phyloP scores from a whole-genome alignment of 1,140 invertebrate species.

The Dendroctonus ponderosae region DNA sequence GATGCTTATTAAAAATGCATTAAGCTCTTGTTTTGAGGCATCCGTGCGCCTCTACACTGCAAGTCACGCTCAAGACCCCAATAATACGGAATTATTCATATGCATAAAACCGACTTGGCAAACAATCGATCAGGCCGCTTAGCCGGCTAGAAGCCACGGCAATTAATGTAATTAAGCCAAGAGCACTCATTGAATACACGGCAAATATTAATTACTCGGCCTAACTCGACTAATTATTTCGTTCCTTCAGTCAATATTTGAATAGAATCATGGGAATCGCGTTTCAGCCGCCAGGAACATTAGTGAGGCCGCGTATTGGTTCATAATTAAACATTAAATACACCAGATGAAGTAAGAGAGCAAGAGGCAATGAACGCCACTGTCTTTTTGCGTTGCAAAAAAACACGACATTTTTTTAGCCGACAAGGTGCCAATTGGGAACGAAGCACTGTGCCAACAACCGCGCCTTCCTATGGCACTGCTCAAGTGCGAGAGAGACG shows the following conservation, averaged over 20 bases:
- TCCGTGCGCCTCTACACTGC: not conserved
- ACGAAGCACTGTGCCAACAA: no score
- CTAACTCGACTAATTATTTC: not conserved
- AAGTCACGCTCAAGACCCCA: not conserved
- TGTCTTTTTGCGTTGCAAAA: no score
- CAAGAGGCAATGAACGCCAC: no score
- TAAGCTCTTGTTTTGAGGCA: not conserved
- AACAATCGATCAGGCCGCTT: not conserved
- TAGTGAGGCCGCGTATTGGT: no score
- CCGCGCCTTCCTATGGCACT: no score
- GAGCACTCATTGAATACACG: not conserved
- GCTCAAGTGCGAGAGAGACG: no score
- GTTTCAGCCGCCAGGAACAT: not conserved
- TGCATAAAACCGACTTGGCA: not conserved
- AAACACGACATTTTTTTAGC: no score
- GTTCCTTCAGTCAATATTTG: not conserved
- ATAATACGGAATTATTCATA: not conserved
- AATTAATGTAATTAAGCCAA: constrained; percentile 1
- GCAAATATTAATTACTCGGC: constrained; percentile 1
- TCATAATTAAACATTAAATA: no score
- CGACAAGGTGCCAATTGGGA: no score
- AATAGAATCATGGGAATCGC: constrained; percentile 4
- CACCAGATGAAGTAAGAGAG: no score
- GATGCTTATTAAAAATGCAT: constrained; percentile 1
- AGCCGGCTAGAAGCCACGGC: not conserved